phyloP scores from a whole-genome alignment of 2,113 vertebrate genomes.

The Cryptotis parvus region DNA sequence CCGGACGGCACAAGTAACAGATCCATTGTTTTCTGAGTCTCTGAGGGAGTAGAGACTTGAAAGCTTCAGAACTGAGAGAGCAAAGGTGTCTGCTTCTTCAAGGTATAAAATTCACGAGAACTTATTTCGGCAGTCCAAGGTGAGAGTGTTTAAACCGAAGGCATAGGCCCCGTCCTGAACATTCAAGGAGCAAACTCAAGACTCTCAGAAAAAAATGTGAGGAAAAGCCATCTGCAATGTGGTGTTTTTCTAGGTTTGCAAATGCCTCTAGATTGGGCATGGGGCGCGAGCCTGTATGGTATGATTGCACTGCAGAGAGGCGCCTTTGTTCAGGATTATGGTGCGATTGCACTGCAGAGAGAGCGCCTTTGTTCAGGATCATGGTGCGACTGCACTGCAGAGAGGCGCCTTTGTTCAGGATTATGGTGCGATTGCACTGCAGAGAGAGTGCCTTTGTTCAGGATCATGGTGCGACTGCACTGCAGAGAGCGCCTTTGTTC shows the following conservation, averaged over 20 bases:
- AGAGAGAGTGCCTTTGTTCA: slow-evolving; percentile 21
- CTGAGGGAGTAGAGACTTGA: neutral
- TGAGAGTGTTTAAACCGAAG: slow-evolving; percentile 39
- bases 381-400: neutral
- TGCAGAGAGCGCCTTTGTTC: slow-evolving; percentile 17
- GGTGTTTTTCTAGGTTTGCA: slow-evolving; percentile 16
- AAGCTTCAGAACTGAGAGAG: neutral
- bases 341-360: neutral
- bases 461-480: neutral
- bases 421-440: neutral
- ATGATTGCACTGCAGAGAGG: neutral
- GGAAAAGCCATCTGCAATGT: neutral
- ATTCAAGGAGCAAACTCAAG: neutral
- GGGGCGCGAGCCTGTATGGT: neutral
- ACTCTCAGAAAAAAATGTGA: slow-evolving; percentile 15
- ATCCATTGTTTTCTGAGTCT: neutral
- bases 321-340: neutral
- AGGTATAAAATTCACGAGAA: neutral
- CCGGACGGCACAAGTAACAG: neutral
- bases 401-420: neutral
- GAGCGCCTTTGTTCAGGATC: neutral
- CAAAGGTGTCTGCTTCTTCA: neutral
- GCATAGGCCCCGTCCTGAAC: slow-evolving; percentile 40
- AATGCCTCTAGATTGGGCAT: neutral
- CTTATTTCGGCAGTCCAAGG: neutral